Evolutionary conservation across 2,113 vertebrate species (phyloP).

Genomic region (Gnathonemus longibarbis): DNA sequence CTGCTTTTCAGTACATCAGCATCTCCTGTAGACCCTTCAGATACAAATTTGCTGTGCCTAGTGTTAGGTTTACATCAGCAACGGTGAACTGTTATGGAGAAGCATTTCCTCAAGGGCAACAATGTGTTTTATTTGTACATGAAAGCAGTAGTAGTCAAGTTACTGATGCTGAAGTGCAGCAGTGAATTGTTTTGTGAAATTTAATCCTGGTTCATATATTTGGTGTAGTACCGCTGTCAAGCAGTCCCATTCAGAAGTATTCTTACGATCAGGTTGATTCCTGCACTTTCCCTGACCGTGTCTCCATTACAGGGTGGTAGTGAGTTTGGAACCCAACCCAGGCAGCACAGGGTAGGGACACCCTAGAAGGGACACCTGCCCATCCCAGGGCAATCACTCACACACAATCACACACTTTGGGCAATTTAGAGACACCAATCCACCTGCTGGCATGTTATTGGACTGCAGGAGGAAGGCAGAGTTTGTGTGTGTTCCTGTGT

Average conservation of each 20-base stretch:
- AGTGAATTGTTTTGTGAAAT: neutral
- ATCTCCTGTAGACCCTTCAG: neutral
- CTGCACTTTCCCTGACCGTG: neutral
- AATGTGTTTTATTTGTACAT: neutral
- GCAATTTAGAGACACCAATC: neutral
- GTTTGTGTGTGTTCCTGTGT: neutral
- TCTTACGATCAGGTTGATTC: neutral
- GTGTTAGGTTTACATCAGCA: neutral
- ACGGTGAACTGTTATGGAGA: neutral
- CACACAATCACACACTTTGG: neutral
- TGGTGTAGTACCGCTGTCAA: neutral
- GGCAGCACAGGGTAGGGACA: neutral
- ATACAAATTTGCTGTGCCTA: neutral
- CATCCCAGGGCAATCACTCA: neutral
- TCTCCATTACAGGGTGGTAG: neutral
- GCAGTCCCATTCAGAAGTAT: neutral
- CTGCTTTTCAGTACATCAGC: neutral
- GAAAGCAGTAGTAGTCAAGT: neutral
- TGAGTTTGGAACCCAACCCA: neutral
- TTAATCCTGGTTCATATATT: neutral
- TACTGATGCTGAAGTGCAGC: neutral
- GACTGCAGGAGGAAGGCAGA: neutral
- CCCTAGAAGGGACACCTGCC: neutral
- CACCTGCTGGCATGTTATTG: neutral
- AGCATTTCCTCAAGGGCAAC: neutral